These are phyloP conservation scores for Zaprionus tsacasi DNA, from an alignment of 1,140 invertebrate species.

Conservation along the genomic window DNA sequence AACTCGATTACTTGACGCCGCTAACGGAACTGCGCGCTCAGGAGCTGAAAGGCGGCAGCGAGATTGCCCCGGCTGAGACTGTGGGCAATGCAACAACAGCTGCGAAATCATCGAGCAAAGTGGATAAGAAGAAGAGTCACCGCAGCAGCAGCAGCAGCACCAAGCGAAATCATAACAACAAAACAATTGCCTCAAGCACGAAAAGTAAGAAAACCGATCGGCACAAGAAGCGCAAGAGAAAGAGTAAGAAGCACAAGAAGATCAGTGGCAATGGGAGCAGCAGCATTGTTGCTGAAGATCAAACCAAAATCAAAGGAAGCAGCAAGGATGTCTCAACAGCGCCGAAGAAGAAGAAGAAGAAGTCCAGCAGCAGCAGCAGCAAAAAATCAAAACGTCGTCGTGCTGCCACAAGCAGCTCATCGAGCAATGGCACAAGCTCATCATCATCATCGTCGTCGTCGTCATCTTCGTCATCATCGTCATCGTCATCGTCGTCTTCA, in stretches of 20 bases:
- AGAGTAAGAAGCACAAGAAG: slow-evolving; percentile 62
- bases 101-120: slow-evolving; percentile 27
- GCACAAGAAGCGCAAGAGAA: slow-evolving; percentile 73
- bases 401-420: slow-evolving; percentile 45
- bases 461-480: slow-evolving; percentile 39
- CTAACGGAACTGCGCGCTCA: slow-evolving; percentile 91
- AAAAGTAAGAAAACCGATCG: slow-evolving; percentile 59
- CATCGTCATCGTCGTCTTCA: slow-evolving; percentile 24
- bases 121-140: slow-evolving; percentile 45
- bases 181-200: slow-evolving; percentile 1
- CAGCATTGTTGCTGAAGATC: not conserved
- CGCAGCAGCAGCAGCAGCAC: slow-evolving; percentile 23
- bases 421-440: slow-evolving; percentile 37
- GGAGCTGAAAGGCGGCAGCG: slow-evolving; percentile 87
- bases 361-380: slow-evolving; percentile 19
- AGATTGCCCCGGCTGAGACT: slow-evolving; percentile 61
- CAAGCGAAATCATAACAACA: slow-evolving; percentile 27
- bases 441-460: slow-evolving; percentile 39
- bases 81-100: slow-evolving; percentile 23
- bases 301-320: slow-evolving; percentile 32
- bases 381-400: slow-evolving; percentile 68
- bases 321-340: slow-evolving; percentile 43
- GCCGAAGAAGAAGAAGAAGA: slow-evolving; percentile 18
- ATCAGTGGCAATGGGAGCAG: slow-evolving; percentile 6
- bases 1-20: slow-evolving; percentile 92